phyloP scores from a whole-genome alignment of 2,797 vertebrate genomes.

The Cephalopachus bancanus region DNA sequence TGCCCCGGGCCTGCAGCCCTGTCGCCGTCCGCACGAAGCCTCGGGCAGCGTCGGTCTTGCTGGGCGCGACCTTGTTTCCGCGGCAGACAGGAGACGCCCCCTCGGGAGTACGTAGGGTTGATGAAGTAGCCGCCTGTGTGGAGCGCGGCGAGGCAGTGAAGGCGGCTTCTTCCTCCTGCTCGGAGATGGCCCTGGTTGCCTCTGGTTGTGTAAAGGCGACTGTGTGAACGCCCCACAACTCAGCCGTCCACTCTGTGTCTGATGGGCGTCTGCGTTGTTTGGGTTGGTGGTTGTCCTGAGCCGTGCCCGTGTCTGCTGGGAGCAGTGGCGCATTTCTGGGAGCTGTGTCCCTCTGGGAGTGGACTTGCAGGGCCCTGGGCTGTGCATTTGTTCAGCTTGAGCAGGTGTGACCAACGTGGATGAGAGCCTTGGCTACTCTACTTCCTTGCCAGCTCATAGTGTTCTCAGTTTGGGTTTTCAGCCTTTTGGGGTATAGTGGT shows the following conservation, averaged over 20 bases:
- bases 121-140: not conserved
- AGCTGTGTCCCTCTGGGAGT: not conserved
- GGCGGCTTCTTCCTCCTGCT: not conserved
- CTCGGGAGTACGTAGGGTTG: too few relatives aligned
- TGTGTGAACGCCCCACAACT: accelerated
- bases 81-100: not conserved
- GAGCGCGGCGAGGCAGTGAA: accelerated
- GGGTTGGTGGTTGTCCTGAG: not conserved
- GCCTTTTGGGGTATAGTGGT: not conserved
- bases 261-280: not conserved
- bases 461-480: too few relatives aligned
- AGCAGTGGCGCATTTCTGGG: not conserved
- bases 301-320: accelerated
- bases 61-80: not conserved
- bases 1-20: not conserved
- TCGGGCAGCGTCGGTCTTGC: not conserved
- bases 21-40: accelerated
- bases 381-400: not conserved
- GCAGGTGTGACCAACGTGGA: not conserved
- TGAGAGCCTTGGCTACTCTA: accelerated
- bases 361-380: not conserved
- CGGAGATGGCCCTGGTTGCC: accelerated
- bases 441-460: too few relatives aligned
- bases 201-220: not conserved
- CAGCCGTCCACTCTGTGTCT: too few relatives aligned